A percentile compares a stretch with the other conserved stretches of the same genome.
Evolutionary conservation across 2,888 invertebrate species (phyloP).

Genomic region (Ochropleura leucogaster): DNA sequence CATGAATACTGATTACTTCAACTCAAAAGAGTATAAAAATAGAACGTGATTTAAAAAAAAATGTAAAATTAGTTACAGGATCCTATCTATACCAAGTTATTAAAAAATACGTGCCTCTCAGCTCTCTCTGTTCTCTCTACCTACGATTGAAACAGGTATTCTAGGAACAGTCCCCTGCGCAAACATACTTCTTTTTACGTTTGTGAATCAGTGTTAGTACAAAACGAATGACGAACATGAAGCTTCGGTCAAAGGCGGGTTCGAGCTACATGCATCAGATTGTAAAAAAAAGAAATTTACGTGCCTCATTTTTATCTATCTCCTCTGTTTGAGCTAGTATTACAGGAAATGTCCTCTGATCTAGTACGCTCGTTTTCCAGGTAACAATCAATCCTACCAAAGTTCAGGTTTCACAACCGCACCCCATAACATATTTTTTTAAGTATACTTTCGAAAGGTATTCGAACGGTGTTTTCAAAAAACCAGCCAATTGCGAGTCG

Average conservation of each 20-base stretch:
- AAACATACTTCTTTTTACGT: neutral
- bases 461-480: too few species aligned
- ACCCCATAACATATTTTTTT: neutral
- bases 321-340: neutral
- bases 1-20: neutral
- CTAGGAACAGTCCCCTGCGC: neutral
- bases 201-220: conserved; percentile 4
- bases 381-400: neutral
- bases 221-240: neutral
- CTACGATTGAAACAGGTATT: neutral
- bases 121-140: neutral
- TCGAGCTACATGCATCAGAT: too few species aligned
- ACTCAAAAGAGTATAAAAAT: neutral
- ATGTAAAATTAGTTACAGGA: neutral
- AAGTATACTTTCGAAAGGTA: neutral
- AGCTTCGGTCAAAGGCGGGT: neutral
- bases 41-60: neutral
- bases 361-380: neutral
- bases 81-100: neutral
- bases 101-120: neutral
- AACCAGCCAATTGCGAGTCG: too few species aligned
- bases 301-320: neutral
- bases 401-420: neutral
- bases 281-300: neutral
- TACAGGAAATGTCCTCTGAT: neutral